Evolutionary conservation across 2,797 vertebrate genomes (phyloP).

Genomic region (Toxotes lorentzi): DNA sequence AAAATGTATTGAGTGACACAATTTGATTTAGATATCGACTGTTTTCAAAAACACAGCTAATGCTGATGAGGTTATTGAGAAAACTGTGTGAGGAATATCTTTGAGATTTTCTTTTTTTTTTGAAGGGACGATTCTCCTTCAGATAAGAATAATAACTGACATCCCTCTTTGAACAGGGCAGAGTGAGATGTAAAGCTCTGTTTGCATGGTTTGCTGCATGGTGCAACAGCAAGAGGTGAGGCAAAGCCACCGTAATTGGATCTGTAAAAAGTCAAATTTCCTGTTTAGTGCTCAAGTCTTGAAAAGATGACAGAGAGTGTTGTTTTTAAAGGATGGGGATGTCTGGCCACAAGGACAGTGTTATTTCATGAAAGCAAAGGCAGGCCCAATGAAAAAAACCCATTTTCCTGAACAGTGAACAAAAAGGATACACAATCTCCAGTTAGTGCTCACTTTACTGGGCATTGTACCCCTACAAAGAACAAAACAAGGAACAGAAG

Average conservation of each 20-base stretch:
- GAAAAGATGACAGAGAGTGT: slow-evolving; percentile 72
- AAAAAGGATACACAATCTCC: slow-evolving; percentile 49
- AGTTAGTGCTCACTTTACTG: slow-evolving; percentile 4
- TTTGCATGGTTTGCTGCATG: slow-evolving; percentile 50
- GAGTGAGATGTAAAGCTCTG: slow-evolving; percentile 60
- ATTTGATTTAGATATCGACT: slow-evolving; percentile 78
- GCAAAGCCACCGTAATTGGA: slow-evolving; percentile 73
- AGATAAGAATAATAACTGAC: slow-evolving; percentile 63
- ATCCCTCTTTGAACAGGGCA: slow-evolving; percentile 53
- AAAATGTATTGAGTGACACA: slow-evolving; percentile 77
- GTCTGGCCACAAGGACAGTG: slow-evolving; percentile 66
- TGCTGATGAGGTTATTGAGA: slow-evolving; percentile 65
- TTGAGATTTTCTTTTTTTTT: slow-evolving; percentile 43
- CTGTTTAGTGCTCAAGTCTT: slow-evolving; percentile 74
- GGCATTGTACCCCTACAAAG: slow-evolving; percentile 1
- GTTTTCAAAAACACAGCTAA: slow-evolving; percentile 66
- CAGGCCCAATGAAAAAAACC: slow-evolving; percentile 52
- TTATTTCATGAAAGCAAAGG: slow-evolving; percentile 66
- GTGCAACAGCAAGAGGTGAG: slow-evolving; percentile 60
- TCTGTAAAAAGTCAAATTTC: slow-evolving; percentile 81
- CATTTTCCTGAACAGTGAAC: slow-evolving; percentile 47
- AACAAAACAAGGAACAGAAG: neutral
- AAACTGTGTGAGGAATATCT: slow-evolving; percentile 48
- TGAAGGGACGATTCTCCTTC: slow-evolving; percentile 50
- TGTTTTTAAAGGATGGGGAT: slow-evolving; percentile 73